Conservation (phyloP, 2,113 vertebrate genomes). For the Macrotis lagotis region DNA sequence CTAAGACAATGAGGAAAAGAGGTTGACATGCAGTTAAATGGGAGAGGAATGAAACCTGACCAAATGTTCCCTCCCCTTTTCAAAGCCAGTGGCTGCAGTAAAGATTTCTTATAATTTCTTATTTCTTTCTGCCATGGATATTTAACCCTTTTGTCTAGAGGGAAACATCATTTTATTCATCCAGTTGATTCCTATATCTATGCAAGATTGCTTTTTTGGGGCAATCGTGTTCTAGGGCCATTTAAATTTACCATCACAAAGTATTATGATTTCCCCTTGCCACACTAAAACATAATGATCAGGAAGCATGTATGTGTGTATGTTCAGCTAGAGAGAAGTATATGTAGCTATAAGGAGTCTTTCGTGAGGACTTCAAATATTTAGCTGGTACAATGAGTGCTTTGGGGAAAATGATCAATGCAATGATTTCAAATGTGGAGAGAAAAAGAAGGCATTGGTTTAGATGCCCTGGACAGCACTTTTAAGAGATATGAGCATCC, state of each 20-base stretch:
- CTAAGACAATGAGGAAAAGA: background rate
- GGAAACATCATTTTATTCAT: background rate
- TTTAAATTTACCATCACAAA: background rate
- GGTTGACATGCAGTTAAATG: background rate
- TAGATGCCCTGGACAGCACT: background rate
- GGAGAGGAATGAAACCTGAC: background rate
- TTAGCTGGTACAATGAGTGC: background rate
- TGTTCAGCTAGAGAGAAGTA: background rate
- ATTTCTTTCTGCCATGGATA: background rate
- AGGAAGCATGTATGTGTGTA: background rate
- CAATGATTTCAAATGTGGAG: background rate
- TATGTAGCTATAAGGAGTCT: background rate
- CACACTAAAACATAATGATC: background rate
- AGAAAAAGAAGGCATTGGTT: background rate
- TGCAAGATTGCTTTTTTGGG: background rate
- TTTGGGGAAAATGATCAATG: background rate
- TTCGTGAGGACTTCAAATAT: background rate
- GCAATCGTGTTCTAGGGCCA: background rate
- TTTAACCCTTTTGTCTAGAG: background rate
- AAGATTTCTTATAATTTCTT: background rate
- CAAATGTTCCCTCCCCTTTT: background rate
- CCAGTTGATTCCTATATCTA: background rate
- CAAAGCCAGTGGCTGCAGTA: background rate
- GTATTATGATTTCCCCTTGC: background rate
- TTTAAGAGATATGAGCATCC: background rate